Base-by-base conservation (phyloP, 2,888 invertebrate genomes). In the Spicauda simplicius region DNA sequence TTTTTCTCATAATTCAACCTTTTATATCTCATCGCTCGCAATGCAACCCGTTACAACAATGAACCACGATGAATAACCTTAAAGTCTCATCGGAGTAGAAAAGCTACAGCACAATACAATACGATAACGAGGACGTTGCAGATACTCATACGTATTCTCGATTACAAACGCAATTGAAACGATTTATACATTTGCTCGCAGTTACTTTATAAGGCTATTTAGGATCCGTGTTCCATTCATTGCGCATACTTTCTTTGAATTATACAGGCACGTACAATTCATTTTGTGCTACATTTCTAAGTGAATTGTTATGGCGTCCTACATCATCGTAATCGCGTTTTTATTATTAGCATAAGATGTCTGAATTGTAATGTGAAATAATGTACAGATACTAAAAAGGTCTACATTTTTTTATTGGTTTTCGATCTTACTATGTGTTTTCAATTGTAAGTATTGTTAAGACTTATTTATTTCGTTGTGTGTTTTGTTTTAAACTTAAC, bases 41-140 rank as follows among this genome's bases (percentile, higher is more conserved):
- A 6, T 16, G 11, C 50, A 18, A 18, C 50, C 18, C 50, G n/a
- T n/a, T 14, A 48, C 48, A 73, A 82, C 81, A 74, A 75, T 72
- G 65, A 69, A 72, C 70, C 62, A 45, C 4, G n/a, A 45, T 6
- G 72, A 18, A 10, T 18, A 16, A 18, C 18, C 50, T 18, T 8
- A 18, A 16, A 8, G 18, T 50, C 50, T 18, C 50, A 18, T 50
- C 50, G 10, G 11, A 18, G 41, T 52, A 64, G 25, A 12, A 58
- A 37, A 45, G 19, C 52, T 18, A 41, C 57, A 45, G 53, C 41
- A 20, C 52, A 58, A 53, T 37, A 62, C 65, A 59, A 64, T 58
- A 58, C 16, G 54, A 64, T 64, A 64, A 56, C 55, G 63, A 56
- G n/a, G 45, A 62, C 19, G 41, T 14, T 63, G 48, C 63, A 63